A percentile compares a stretch with the other conserved stretches of the same genome.
Conservation (phyloP, 2,113 vertebrate genomes). For the Potamarius usumacintae region DNA sequence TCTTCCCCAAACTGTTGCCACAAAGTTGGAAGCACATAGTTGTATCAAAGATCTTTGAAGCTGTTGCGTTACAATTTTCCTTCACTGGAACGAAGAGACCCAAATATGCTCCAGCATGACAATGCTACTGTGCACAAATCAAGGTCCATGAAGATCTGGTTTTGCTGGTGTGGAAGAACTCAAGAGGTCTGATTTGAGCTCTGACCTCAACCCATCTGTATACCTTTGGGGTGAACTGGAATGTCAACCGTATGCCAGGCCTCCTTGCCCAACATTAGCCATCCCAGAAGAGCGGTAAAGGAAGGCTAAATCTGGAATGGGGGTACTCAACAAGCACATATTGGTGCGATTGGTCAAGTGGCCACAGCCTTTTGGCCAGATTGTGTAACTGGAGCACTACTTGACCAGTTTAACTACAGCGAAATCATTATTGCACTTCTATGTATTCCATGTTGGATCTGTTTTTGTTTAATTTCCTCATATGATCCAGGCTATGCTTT, state of each 20-base stretch:
- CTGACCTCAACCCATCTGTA: no score
- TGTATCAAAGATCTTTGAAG: neutral
- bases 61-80: neutral
- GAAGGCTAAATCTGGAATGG: neutral
- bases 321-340: neutral
- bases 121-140: neutral
- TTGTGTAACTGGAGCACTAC: neutral
- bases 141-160: neutral
- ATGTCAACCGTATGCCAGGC: neutral
- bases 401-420: neutral
- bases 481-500: neutral
- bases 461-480: neutral
- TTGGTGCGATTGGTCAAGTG: neutral
- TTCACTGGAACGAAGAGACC: neutral
- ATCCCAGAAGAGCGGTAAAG: no score
- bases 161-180: neutral
- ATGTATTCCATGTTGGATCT: neutral
- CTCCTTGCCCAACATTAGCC: neutral
- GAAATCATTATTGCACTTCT: neutral
- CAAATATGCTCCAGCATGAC: neutral
- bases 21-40: neutral
- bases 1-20: neutral
- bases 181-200: neutral
- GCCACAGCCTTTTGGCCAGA: neutral
- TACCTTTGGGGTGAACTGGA: neutral